Evolutionary conservation across 2,113 vertebrate species (phyloP), one percentile per base, ranked within the genome.

Genomic region (Fregata magnificens): DNA sequence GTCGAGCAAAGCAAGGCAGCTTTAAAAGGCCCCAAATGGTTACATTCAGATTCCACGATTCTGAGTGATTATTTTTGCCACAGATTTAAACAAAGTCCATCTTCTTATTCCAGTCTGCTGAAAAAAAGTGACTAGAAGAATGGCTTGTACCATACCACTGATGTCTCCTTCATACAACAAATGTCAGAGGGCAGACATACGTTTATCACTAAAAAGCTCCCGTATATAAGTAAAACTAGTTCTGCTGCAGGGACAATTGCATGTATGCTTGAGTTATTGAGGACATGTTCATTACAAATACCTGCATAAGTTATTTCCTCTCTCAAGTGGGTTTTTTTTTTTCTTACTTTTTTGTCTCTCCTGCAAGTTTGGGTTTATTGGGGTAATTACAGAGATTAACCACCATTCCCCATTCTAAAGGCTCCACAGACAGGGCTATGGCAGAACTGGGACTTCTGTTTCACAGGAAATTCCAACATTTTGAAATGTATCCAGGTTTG

Each of bases 31-130:
- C 50, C 45, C 90, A 80, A 61, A 59, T 32, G 49, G 73, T 82
- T 86, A 55, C 69, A 72, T 56, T 80, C 62, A 85, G 22, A 94
- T 85, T 58, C 81, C 61, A 66, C 3, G 4, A 73, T 87, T 96
- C 91, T 94, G 36, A 95, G 61, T 53, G 62, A 84, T 87, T 86
- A 32, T 79, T 95, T 96, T 74, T 94, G 70, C 63, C 25, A 77
- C 45, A 85, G 49, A 91, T 76, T 95, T 61, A 92, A 96, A 96
- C 45, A 58, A 93, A 91, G 36, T n/a, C 45, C 10, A 56, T 94
- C 16, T 76, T 86, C 44, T 81, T 52, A 59, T 50, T 88, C 34
- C 17, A 88, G 19, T 53, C 50, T 88, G 44, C 44, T 70, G 73
- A 34, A 88, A 82, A 78, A 74, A 82, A 63, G 44, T 45, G 28